Base-by-base conservation (phyloP, 2,888 invertebrate species). In the Nudaria mundana region DNA sequence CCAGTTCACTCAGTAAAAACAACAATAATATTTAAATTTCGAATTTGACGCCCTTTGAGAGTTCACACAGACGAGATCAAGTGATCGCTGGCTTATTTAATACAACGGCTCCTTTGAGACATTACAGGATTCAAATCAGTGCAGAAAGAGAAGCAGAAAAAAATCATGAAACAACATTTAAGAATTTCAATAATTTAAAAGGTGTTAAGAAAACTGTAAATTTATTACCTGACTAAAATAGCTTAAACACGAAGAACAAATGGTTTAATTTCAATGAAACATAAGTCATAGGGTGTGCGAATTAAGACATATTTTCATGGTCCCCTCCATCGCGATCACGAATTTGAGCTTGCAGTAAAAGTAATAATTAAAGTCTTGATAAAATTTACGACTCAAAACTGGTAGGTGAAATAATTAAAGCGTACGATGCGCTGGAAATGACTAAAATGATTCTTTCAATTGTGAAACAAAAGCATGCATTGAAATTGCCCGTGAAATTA, bases 281-380 rank as follows among this genome's bases (percentile, higher is more conserved):
- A 78, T 84, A 80, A 87, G 86, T 86, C 84, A 86, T 83, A 81
- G 76, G 79, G 78, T 64, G 68, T 66, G 68, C 71, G 85, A 83
- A 87, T 87, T 81, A 87, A 87, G 86, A 86, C 85, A 84, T 85
- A 86, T 86, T 86, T 87, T 79, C 77, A 71, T 71, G 59, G 66
- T 72, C 78, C 78, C 72, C 59, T 56, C 63, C 62, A 63, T 58
- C 52, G 67, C 56, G 68, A 76, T 71, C 75, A 78, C 81, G 78
- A 81, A 78, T 82, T 84, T 78, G 77, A 81, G 78, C 77, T 83
- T 81, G 86, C 88, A 87, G 86, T 88, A 85, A 88, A 87, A 88
- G 84, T 85, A 85, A 88, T 86, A 88, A 88, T 88, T 88, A 88
- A 88, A 88, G 87, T 88, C 88, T 74, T 68, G 71, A 70, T 71